Percentiles rank a stretch among this genome's conserved stretches.
These are phyloP conservation scores for Pyrocephalus nanus DNA, from an alignment of 2,797 vertebrate species.

Conservation along the genomic window DNA sequence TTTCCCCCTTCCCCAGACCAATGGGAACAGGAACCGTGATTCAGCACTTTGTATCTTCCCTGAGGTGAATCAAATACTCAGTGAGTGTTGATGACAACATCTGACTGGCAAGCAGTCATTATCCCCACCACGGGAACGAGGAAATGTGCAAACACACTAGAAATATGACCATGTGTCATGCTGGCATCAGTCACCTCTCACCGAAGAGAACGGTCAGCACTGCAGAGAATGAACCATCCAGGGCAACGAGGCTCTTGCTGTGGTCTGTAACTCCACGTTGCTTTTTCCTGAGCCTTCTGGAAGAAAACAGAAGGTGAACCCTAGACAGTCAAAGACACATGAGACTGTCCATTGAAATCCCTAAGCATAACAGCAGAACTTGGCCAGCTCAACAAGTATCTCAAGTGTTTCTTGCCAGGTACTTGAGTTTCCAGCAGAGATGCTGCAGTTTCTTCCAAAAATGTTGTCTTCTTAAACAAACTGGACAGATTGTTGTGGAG, in stretches of 20 bases:
- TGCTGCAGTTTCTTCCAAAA: slow-evolving; percentile 56
- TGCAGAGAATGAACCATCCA: background rate
- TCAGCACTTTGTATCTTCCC: background rate
- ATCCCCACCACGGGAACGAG: background rate
- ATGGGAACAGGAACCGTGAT: background rate
- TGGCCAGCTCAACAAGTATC: slow-evolving; percentile 43
- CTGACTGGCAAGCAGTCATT: background rate
- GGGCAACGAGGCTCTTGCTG: background rate
- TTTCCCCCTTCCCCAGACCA: background rate
- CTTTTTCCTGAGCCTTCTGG: background rate
- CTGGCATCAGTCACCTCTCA: background rate
- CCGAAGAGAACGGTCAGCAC: background rate
- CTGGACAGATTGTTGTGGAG: slow-evolving; percentile 53
- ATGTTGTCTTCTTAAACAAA: slow-evolving; percentile 55
- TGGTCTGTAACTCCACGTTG: rapidly evolving
- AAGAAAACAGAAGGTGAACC: slow-evolving; percentile 14
- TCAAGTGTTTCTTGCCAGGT: slow-evolving; percentile 24
- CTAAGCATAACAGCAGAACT: slow-evolving; percentile 23
- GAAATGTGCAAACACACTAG: background rate
- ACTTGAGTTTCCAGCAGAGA: slow-evolving; percentile 63
- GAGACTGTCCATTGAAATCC: background rate
- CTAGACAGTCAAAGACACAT: background rate
- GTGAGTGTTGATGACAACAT: background rate
- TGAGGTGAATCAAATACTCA: background rate
- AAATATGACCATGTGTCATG: background rate